Percentiles rank a stretch among this genome's conserved stretches.
These are phyloP conservation scores for Centropristis striata DNA, from an alignment of 2,113 vertebrate genomes.

Conservation along the genomic window DNA sequence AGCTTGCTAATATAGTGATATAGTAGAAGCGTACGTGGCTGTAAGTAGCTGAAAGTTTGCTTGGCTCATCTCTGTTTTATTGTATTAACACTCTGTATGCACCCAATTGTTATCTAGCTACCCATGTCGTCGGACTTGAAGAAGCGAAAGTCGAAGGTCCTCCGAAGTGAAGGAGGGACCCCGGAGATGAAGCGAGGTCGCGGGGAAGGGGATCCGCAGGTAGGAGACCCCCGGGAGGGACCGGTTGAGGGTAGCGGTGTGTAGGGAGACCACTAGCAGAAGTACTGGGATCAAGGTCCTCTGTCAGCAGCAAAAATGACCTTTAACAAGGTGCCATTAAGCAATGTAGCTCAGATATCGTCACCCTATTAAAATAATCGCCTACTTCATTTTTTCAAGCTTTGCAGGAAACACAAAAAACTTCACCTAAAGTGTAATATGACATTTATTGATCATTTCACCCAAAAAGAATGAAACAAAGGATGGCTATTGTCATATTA, in stretches of 20 bases:
- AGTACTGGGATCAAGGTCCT: no score
- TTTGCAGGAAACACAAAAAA: no score
- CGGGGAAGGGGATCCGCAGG: conserved; percentile 91
- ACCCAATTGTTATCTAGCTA: neutral
- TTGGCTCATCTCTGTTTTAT: neutral
- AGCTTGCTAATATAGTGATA: neutral
- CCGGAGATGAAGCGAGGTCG: conserved; percentile 90
- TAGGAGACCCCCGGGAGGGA: conserved; percentile 47
- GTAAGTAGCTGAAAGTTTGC: rapidly evolving
- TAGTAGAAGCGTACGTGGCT: neutral
- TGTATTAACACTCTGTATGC: rapidly evolving
- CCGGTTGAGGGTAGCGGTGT: neutral
- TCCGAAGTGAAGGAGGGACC: conserved; percentile 90
- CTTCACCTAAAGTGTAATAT: no score
- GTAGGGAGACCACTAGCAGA: no score
- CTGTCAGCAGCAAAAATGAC: neutral
- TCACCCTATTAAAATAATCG: no score
- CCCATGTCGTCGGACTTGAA: conserved; percentile 90
- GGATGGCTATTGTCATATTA: no score
- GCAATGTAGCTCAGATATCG: no score
- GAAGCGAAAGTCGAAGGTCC: conserved; percentile 96
- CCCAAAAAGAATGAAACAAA: no score
- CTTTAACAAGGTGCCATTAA: no score
- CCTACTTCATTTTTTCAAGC: no score
- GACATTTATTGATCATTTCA: no score